Evolutionary conservation across 1,140 invertebrate genomes (phyloP).

Genomic region (Halotydeus destructor): DNA sequence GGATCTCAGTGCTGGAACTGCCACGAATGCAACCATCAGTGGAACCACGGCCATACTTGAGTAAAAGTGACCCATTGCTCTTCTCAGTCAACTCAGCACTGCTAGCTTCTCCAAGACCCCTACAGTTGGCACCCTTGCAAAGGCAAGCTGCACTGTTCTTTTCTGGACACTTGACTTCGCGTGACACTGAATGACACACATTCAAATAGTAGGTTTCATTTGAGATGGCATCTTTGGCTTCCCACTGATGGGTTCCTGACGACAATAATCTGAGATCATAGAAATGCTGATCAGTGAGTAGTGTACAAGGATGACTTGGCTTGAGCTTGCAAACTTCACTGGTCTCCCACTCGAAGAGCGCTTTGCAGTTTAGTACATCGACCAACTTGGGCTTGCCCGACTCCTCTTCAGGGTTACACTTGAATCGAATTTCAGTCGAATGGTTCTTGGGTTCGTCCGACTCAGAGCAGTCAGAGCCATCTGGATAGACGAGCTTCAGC

Average conservation of each 20-base stretch:
- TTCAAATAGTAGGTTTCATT: constrained; percentile 6
- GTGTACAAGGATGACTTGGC: background rate
- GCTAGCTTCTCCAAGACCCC: background rate
- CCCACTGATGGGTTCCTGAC: constrained; percentile 17
- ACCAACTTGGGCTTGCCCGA: background rate
- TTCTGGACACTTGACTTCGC: background rate
- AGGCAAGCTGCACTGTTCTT: background rate
- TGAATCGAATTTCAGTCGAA: background rate
- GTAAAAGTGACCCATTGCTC: constrained; percentile 5
- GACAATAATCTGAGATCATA: constrained; percentile 16
- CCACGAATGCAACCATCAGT: background rate
- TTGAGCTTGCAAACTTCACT: constrained; percentile 20
- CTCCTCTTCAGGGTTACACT: background rate
- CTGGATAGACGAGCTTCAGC: constrained; percentile 9
- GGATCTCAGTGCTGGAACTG: constrained; percentile 3
- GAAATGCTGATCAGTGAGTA: background rate
- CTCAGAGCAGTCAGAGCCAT: constrained; percentile 6
- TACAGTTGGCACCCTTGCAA: background rate
- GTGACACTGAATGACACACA: constrained; percentile 6
- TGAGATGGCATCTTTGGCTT: constrained; percentile 1
- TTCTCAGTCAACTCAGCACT: background rate
- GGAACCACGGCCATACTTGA: constrained; percentile 11
- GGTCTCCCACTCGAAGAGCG: constrained; percentile 22
- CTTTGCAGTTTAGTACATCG: constrained; percentile 17
- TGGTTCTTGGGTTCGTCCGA: no score